Conservation (phyloP, 2,797 vertebrate genomes). For the Carduelis carduelis region DNA sequence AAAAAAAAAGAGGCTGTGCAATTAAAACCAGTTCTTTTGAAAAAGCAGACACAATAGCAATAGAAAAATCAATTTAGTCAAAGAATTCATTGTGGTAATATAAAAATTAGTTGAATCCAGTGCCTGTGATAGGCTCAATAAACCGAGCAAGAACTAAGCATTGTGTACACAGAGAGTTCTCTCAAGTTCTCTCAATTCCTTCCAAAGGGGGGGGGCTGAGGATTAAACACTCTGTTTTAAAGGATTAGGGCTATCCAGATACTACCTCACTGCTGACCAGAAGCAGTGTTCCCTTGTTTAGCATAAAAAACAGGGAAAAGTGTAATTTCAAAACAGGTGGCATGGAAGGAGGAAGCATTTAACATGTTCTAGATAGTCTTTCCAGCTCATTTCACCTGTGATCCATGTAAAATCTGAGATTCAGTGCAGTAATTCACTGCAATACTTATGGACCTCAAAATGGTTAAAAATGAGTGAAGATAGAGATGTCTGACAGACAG, state of each 20-base stretch:
- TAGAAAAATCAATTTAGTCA: slow-evolving; percentile 17
- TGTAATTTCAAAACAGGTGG: background rate
- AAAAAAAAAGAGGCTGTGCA: background rate
- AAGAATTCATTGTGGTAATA: slow-evolving; percentile 16
- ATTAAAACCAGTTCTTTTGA: slow-evolving; percentile 31
- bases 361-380: background rate
- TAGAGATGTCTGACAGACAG: background rate
- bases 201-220: rapidly evolving
- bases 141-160: background rate
- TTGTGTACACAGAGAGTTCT: background rate
- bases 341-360: background rate
- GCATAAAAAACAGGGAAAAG: background rate
- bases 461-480: slow-evolving; percentile 1
- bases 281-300: background rate
- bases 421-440: background rate
- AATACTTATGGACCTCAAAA: background rate
- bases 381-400: background rate
- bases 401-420: background rate
- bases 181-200: background rate
- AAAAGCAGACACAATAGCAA: slow-evolving; percentile 26
- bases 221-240: background rate
- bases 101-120: slow-evolving; percentile 13
- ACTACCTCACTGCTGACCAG: background rate
- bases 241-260: background rate
- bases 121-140: background rate